phyloP scores from a whole-genome alignment of 37 sponge, comb jelly and placozoan genomes.

The Axinella damicornis region DNA sequence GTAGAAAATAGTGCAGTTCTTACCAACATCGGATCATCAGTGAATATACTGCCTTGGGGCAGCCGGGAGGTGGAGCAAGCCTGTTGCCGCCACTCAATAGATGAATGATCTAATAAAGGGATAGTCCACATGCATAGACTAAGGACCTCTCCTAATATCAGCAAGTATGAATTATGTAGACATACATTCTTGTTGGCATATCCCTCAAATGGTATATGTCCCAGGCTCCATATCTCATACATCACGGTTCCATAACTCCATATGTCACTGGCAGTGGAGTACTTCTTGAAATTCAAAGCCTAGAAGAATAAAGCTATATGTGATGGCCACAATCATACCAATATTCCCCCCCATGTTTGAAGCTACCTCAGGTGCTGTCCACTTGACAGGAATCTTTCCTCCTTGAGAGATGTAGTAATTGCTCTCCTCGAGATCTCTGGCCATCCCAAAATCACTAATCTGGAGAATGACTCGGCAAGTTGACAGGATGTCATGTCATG shows the following conservation, averaged over 20 bases:
- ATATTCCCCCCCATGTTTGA: too few relatives aligned
- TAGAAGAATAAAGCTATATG: too few relatives aligned
- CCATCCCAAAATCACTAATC: conserved; percentile 51
- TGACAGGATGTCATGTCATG: too few relatives aligned
- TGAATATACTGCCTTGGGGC: conserved; percentile 22
- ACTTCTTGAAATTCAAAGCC: conserved; percentile 18
- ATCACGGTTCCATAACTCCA: conserved; percentile 26
- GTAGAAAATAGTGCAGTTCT: too few relatives aligned
- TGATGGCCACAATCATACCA: too few relatives aligned
- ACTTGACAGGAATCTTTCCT: conserved; percentile 35
- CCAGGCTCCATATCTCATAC: conserved; percentile 47
- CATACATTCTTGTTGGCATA: conserved; percentile 3
- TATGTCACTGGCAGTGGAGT: conserved; percentile 36
- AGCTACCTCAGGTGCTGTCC: conserved; percentile 51
- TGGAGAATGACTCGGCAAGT: neutral
- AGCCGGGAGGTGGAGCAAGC: conserved; percentile 51
- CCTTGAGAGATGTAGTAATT: conserved; percentile 32
- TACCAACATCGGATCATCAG: conserved; percentile 50
- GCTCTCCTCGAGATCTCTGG: conserved; percentile 29
- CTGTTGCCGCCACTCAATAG: conserved; percentile 15
- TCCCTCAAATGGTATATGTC: conserved; percentile 29
- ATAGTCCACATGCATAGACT: too few relatives aligned
- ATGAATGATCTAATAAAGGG: neutral
- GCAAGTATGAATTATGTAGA: too few relatives aligned
- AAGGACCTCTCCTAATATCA: too few relatives aligned